These are phyloP conservation scores for Hyppa rectilinea DNA, from an alignment of 2,888 invertebrate species.

Conservation along the genomic window DNA sequence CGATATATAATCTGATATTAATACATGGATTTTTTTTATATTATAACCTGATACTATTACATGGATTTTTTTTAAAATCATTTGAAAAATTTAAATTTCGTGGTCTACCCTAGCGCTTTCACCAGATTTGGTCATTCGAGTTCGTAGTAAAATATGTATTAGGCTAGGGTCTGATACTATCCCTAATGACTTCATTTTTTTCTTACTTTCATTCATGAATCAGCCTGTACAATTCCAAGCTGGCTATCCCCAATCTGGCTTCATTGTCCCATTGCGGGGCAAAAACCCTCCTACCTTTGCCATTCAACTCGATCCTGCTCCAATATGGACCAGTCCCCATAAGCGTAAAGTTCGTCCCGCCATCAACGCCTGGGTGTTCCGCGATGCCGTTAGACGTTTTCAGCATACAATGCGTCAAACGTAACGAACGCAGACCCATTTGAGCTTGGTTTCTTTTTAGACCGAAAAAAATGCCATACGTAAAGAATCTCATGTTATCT, in stretches of 20 bases:
- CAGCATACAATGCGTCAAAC: neutral
- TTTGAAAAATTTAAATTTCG: no score
- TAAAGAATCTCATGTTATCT: neutral
- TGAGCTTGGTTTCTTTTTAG: neutral
- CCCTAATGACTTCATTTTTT: neutral
- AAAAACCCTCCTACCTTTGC: neutral
- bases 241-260: no score
- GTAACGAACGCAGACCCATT: no score
- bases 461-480: neutral
- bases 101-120: no score
- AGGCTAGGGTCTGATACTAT: neutral
- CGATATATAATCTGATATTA: no score
- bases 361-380: neutral
- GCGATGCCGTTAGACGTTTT: neutral
- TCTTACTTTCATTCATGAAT: neutral
- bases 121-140: no score
- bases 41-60: no score
- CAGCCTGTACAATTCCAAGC: no score
- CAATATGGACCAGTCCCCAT: neutral
- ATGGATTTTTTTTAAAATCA: no score
- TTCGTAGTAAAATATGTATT: neutral
- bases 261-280: neutral
- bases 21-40: no score
- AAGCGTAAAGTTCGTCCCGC: neutral
- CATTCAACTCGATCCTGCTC: neutral